phyloP scores from a whole-genome alignment of 2,888 invertebrate species.

The Deroplatys truncata region DNA sequence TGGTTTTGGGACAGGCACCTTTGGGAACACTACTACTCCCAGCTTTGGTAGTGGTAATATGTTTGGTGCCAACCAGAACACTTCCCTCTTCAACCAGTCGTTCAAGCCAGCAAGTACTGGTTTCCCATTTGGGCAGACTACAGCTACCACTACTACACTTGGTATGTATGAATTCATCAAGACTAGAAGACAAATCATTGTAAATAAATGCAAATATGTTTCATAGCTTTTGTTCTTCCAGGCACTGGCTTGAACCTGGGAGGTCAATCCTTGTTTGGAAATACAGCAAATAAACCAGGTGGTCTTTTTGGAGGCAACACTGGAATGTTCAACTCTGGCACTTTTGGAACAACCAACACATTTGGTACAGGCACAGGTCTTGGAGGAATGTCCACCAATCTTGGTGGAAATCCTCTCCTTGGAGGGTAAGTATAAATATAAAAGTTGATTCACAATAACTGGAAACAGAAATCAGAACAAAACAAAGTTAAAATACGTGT shows the following conservation, averaged over 20 bases:
- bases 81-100: constrained; percentile 46
- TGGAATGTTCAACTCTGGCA: constrained; percentile 39
- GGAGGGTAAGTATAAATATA: constrained; percentile 11
- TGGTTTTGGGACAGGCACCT: constrained; percentile 32
- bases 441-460: too few species aligned
- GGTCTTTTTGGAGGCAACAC: constrained; percentile 48
- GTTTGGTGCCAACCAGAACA: constrained; percentile 40
- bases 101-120: constrained; percentile 44
- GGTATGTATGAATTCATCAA: constrained; percentile 27
- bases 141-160: constrained; percentile 34
- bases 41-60: constrained; percentile 49
- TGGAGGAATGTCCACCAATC: constrained; percentile 22
- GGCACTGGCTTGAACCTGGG: constrained; percentile 33
- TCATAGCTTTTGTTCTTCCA: constrained; percentile 36
- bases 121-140: constrained; percentile 33
- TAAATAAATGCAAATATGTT: constrained; percentile 40
- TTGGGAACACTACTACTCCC: constrained; percentile 48
- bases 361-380: constrained; percentile 42
- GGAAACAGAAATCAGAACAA: too few species aligned
- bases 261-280: constrained; percentile 47
- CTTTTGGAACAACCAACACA: constrained; percentile 39
- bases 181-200: neutral
- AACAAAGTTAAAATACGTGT: too few species aligned
- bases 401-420: constrained; percentile 27
- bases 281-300: constrained; percentile 46